These are phyloP conservation scores for Labeo calbasu DNA, from an alignment of 2,797 vertebrate genomes.

Conservation along the genomic window DNA sequence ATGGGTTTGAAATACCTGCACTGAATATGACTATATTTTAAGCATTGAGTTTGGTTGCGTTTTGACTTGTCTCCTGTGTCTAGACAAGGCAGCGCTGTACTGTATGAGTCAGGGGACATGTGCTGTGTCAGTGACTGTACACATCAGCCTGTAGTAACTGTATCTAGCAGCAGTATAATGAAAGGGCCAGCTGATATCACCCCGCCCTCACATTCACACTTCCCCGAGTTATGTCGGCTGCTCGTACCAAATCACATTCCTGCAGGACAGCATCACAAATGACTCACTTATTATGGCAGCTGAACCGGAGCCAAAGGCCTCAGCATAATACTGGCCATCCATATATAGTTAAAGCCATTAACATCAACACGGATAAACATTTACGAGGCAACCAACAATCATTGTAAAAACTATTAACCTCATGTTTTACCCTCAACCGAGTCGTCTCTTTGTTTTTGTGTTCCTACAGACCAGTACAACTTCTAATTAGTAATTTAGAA, in stretches of 20 bases:
- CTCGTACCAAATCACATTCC: constrained; percentile 24
- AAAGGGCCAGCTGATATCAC: constrained; percentile 34
- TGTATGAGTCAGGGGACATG: constrained; percentile 32
- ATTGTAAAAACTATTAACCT: background rate
- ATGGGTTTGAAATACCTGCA: background rate
- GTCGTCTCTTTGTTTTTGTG: constrained; percentile 1
- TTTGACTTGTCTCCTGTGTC: constrained; percentile 3
- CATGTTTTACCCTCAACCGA: background rate
- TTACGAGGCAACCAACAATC: background rate
- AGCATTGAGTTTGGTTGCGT: background rate
- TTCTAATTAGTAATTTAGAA: background rate
- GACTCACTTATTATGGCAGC: constrained; percentile 3
- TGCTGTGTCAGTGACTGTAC: constrained; percentile 22
- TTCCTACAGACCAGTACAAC: background rate
- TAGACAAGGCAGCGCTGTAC: background rate
- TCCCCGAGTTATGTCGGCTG: constrained; percentile 12
- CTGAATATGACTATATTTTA: background rate
- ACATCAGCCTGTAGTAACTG: constrained; percentile 18
- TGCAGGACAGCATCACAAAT: background rate
- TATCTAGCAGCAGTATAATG: constrained; percentile 19
- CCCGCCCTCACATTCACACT: background rate
- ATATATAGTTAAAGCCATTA: constrained; percentile 8
- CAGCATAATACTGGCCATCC: constrained; percentile 3
- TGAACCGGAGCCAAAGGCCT: constrained; percentile 22
- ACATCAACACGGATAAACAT: background rate